These are phyloP conservation scores for Labeo catla DNA, from an alignment of 2,113 vertebrate species.

Conservation along the genomic window DNA sequence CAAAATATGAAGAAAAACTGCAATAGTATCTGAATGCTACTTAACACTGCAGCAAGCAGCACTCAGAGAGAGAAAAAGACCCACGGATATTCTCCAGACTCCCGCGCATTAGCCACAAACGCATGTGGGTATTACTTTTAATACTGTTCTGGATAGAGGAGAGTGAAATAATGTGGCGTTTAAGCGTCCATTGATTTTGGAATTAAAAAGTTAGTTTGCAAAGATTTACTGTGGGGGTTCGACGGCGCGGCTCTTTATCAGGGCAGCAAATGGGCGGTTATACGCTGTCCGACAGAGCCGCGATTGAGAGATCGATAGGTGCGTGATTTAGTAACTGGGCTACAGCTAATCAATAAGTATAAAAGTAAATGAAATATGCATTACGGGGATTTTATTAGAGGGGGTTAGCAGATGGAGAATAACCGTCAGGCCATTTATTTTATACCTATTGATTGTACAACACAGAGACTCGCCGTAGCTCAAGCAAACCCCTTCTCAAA, in stretches of 20 bases:
- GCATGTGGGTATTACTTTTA: slow-evolving; percentile 76
- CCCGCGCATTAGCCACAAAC: slow-evolving; percentile 68
- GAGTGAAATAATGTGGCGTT: slow-evolving; percentile 79
- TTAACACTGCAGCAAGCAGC: neutral
- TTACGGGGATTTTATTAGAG: slow-evolving; percentile 85
- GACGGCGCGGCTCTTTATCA: slow-evolving; percentile 82
- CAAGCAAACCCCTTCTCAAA: slow-evolving; percentile 49
- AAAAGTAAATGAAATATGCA: slow-evolving; percentile 90
- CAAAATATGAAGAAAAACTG: neutral
- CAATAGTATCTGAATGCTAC: neutral
- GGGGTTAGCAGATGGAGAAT: slow-evolving; percentile 78
- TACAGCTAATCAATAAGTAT: slow-evolving; percentile 87
- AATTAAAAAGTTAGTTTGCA: slow-evolving; percentile 86
- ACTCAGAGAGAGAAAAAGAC: slow-evolving; percentile 57
- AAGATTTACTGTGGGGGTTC: slow-evolving; percentile 82
- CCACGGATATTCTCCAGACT: slow-evolving; percentile 10
- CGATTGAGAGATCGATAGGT: slow-evolving; percentile 82
- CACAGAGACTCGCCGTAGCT: slow-evolving; percentile 72
- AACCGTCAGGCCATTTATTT: slow-evolving; percentile 82
- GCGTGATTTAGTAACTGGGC: slow-evolving; percentile 85
- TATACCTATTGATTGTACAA: slow-evolving; percentile 87
- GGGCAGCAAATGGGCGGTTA: slow-evolving; percentile 82
- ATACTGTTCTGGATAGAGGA: slow-evolving; percentile 65
- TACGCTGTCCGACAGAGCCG: slow-evolving; percentile 81
- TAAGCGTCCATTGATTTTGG: slow-evolving; percentile 79